Evolutionary conservation across 2,113 vertebrate species (phyloP).

Genomic region (Alexandromys fortis): DNA sequence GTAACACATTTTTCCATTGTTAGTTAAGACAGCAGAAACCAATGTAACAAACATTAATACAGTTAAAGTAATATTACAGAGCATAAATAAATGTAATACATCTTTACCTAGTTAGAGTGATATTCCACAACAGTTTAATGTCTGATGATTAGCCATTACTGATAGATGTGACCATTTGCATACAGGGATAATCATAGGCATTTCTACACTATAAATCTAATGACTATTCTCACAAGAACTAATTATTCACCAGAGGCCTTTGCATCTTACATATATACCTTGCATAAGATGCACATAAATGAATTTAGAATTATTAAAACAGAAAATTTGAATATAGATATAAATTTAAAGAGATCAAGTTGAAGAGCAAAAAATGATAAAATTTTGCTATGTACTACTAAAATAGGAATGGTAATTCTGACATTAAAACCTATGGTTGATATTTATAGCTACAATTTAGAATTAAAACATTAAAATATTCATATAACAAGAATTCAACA

Average conservation of each 20-base stretch:
- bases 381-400: background rate
- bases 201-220: background rate
- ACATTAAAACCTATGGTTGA: background rate
- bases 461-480: slow-evolving; percentile 41
- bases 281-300: background rate
- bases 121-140: background rate
- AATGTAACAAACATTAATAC: no score
- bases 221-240: background rate
- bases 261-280: background rate
- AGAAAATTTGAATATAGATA: background rate
- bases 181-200: background rate
- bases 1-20: no score
- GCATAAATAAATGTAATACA: no score
- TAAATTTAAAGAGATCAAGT: slow-evolving; percentile 14
- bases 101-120: no score
- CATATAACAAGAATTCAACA: background rate
- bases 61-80: no score
- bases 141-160: background rate
- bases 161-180: background rate
- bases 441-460: background rate
- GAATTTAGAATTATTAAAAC: background rate
- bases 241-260: background rate
- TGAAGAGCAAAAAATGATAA: background rate
- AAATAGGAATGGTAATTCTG: slow-evolving; percentile 5
- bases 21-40: no score